Conservation (phyloP, 1,140 invertebrate species). For the Heterodera schachtii region DNA sequence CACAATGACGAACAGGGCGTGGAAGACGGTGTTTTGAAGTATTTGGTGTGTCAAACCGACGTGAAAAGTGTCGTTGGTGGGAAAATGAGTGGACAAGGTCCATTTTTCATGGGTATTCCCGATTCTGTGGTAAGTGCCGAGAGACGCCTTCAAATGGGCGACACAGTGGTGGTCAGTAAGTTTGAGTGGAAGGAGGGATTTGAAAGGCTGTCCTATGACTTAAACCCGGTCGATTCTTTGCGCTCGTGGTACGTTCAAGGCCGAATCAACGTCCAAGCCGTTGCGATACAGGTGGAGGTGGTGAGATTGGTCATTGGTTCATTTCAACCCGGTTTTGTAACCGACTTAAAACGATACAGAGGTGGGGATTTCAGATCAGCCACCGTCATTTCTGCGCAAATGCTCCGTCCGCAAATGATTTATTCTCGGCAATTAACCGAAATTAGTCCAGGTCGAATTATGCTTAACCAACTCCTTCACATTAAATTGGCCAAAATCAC, state of each 20-base stretch:
- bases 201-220: neutral
- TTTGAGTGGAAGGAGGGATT: neutral
- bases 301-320: neutral
- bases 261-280: neutral
- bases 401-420: neutral
- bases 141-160: neutral
- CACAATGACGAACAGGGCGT: too few species aligned
- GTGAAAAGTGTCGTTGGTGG: neutral
- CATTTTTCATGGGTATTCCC: conserved; percentile 16
- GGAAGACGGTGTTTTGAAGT: neutral
- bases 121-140: neutral
- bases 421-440: neutral
- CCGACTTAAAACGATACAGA: neutral
- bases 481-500: neutral
- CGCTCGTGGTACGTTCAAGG: neutral
- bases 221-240: neutral
- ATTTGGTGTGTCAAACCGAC: neutral
- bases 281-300: neutral
- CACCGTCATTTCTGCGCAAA: neutral
- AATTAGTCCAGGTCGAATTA: neutral
- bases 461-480: neutral
- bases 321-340: neutral
- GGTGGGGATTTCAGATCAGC: neutral
- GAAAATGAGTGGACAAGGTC: neutral
- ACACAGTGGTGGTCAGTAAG: neutral